Percentiles rank a stretch among this genome's conserved stretches.
phyloP scores from a whole-genome alignment of 2,797 vertebrate genomes.

The Aselliscus stoliczkanus region DNA sequence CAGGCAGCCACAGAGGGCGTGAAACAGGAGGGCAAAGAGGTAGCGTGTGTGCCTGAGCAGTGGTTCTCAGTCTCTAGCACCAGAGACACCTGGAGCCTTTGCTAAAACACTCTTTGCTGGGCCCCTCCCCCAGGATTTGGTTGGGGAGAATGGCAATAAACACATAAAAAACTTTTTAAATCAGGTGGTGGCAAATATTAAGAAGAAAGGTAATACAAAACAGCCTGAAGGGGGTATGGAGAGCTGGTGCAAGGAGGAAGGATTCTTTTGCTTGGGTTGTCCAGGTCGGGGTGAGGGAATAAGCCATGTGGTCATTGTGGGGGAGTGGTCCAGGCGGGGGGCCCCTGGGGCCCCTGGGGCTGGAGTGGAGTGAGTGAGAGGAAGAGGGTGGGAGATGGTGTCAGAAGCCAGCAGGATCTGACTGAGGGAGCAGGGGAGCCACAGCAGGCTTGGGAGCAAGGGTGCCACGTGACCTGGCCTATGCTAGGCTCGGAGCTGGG shows the following conservation, averaged over 20 bases:
- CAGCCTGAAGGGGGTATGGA: neutral
- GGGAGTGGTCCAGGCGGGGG: neutral
- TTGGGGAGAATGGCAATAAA: neutral
- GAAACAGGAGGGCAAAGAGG: neutral
- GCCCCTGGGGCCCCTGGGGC: too few relatives aligned
- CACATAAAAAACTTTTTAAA: neutral
- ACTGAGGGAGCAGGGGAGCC: neutral
- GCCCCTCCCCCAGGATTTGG: too few relatives aligned
- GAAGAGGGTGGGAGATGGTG: neutral
- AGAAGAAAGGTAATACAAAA: neutral
- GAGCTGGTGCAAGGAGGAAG: neutral
- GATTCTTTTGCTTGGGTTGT: neutral
- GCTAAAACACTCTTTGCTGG: neutral
- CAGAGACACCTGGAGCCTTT: rapidly evolving
- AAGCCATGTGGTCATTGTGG: neutral
- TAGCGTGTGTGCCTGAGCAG: too few relatives aligned
- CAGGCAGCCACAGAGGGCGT: neutral
- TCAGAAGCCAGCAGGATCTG: neutral
- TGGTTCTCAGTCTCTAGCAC: neutral
- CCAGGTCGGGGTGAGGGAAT: neutral
- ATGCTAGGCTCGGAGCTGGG: neutral
- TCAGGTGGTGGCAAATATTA: neutral
- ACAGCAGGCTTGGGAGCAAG: neutral
- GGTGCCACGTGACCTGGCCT: rapidly evolving
- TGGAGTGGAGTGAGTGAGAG: neutral